Percentiles rank a stretch among this genome's conserved stretches.
Evolutionary conservation across 2,888 invertebrate species (phyloP).

Genomic region (Coenonympha glycerion): DNA sequence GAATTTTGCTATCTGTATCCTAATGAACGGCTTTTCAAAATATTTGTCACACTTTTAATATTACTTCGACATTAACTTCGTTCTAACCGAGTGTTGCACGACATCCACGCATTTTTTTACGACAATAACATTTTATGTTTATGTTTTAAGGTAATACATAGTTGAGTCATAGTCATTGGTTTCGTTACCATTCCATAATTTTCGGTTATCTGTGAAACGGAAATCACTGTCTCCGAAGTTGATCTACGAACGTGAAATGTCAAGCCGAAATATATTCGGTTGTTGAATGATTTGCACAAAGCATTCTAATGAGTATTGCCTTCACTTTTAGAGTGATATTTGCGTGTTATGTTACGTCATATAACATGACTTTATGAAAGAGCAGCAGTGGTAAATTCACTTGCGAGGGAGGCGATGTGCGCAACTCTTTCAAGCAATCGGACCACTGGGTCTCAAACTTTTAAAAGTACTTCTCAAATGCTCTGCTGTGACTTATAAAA

Average conservation of each 20-base stretch:
- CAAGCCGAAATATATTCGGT: conserved; percentile 11
- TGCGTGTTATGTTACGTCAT: not conserved
- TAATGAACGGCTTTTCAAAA: too few relatives aligned
- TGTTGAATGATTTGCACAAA: conserved; percentile 6
- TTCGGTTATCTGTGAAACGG: not conserved
- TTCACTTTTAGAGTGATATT: conserved; percentile 11
- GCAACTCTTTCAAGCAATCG: not conserved
- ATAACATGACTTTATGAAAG: not conserved
- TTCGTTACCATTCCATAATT: not conserved
- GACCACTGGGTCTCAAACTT: not conserved
- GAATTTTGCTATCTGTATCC: too few relatives aligned
- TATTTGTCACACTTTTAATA: too few relatives aligned
- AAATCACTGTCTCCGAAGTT: conserved; percentile 3
- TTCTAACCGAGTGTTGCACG: too few relatives aligned
- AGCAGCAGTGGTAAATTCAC: not conserved
- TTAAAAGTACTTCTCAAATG: not conserved
- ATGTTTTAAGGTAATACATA: too few relatives aligned
- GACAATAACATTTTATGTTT: too few relatives aligned
- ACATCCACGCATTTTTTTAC: too few relatives aligned
- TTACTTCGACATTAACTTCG: too few relatives aligned
- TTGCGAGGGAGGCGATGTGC: not conserved
- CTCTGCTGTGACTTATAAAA: not conserved
- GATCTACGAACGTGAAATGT: conserved; percentile 16
- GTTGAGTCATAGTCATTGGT: too few relatives aligned
- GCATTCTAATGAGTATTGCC: conserved; percentile 11